Base-by-base conservation (phyloP, 2,797 vertebrate species). In the Lacerta bilineata region DNA sequence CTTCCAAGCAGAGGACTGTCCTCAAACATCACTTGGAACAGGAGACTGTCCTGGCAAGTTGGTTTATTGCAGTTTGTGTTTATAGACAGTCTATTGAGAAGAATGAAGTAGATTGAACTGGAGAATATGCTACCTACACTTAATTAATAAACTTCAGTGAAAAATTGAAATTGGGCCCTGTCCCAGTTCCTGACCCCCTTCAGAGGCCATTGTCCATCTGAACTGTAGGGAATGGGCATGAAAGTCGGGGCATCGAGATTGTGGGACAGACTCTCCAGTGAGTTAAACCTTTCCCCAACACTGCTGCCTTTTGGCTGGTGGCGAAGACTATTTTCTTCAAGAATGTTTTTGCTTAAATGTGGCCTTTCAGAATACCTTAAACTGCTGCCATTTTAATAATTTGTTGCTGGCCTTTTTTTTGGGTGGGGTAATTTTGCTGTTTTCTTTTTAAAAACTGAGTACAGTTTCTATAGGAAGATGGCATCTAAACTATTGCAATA, bases 101-200 rank as follows among this genome's bases (percentile, higher is more conserved):
- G 36, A 55, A 61, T 36, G n/a, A 80, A 61, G 18, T 50, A 80
- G 78, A 61, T 3, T 20, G 17, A 18, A 5, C 20, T 23, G 5
- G 17, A 23, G 0, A 23, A 15, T 18, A 59, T 13, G 46, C 43
- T 55, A 79, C 46, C 50, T n/a, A 79, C 27, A 89, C 13, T n/a
- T 72, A 66, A 85, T 33, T 11, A 61, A 20, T 15, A n/a, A 71
- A 86, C 82, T 61, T 80, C 85, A 72, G 33, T 0, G 0, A 5
- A 36, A 36, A 80, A 80, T 25, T n/a, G 23, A 36, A 80, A 80
- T 27, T n/a, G 23, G 89, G 25, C 85, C 88, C 78, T 79, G 83
- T 83, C 66, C 88, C 50, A 81, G 72, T 46, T 18, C 10, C 13
- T 27, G 39, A 82, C 1, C 11, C 25, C 2, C 61, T 23, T 29